Conservation (phyloP, 2,888 invertebrate genomes). For the Tenthredo amoena region DNA sequence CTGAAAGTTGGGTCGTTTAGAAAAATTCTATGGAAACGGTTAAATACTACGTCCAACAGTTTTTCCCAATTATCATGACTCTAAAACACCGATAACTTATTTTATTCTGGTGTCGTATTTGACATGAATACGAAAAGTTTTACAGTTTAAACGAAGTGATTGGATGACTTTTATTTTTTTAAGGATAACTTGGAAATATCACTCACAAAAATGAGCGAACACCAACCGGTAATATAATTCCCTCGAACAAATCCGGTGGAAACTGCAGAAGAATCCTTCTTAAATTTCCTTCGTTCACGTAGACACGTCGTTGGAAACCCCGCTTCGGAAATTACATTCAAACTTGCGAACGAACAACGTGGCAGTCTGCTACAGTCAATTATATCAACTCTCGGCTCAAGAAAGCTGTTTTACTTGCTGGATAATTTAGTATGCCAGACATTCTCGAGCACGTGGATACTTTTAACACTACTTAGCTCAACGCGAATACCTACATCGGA, state of each 20-base stretch:
- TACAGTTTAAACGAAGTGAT: not conserved
- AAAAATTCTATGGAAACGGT: conserved; percentile 36
- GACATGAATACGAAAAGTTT: conserved; percentile 37
- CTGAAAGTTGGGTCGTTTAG: conserved; percentile 35
- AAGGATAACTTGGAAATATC: conserved; percentile 27
- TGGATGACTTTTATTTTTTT: conserved; percentile 16
- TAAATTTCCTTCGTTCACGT: conserved; percentile 34
- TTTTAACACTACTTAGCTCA: not conserved
- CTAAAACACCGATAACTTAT: conserved; percentile 35
- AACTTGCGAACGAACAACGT: conserved; percentile 50
- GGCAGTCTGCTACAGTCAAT: conserved; percentile 48
- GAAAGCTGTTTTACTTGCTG: conserved; percentile 27
- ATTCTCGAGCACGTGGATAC: not conserved
- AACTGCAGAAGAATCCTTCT: conserved; percentile 45
- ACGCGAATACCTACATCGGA: not conserved
- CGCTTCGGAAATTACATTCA: conserved; percentile 53
- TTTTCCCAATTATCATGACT: conserved; percentile 33
- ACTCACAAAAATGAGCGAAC: conserved; percentile 29
- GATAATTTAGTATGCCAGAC: conserved; percentile 28
- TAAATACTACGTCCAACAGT: conserved; percentile 29
- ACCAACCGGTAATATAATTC: conserved; percentile 46
- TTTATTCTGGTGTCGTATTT: conserved; percentile 2
- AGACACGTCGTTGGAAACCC: conserved; percentile 46
- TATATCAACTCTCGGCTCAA: conserved; percentile 37
- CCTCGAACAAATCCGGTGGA: conserved; percentile 32